These are phyloP conservation scores for Liopterus haemorrhoidalis DNA, from an alignment of 2,888 invertebrate species.

Conservation along the genomic window DNA sequence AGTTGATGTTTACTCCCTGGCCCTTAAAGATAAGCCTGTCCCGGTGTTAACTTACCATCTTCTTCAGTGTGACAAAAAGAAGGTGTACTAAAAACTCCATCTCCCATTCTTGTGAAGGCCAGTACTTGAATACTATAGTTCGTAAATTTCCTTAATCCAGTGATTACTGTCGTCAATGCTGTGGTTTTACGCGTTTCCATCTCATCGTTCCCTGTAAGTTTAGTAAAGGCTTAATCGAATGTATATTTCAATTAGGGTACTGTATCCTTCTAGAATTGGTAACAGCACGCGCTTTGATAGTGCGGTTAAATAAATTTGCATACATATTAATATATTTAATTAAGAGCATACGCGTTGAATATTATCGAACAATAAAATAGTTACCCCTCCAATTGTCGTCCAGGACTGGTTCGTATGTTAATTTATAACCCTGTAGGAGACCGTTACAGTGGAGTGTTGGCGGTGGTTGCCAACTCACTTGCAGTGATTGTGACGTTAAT, in stretches of 20 bases:
- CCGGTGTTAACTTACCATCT: conserved; percentile 63
- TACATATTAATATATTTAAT: neutral
- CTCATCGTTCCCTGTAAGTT: conserved; percentile 48
- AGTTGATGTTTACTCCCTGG: no score
- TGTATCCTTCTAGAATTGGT: no score
- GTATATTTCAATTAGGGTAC: no score
- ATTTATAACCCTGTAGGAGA: conserved; percentile 68
- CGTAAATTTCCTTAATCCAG: conserved; percentile 66
- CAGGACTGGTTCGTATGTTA: conserved; percentile 61
- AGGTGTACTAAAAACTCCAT: conserved; percentile 62
- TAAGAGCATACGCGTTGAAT: no score
- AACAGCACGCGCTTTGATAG: no score
- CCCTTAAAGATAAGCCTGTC: no score
- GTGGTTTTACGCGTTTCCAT: conserved; percentile 61
- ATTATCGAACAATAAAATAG: conserved; percentile 1
- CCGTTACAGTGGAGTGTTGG: conserved; percentile 68
- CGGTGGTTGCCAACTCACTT: conserved; percentile 76
- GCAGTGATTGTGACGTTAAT: conserved; percentile 67
- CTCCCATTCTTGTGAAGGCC: conserved; percentile 72
- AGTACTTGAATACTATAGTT: conserved; percentile 77
- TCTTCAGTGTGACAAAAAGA: conserved; percentile 71
- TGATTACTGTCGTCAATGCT: conserved; percentile 62
- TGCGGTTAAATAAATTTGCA: no score
- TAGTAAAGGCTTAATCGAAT: no score
- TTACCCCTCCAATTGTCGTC: conserved; percentile 51